Percentiles rank a stretch among this genome's conserved stretches.
Evolutionary conservation across 64 coral and sea anemone genomes (phyloP).

Genomic region (Pachyseris speciosa): DNA sequence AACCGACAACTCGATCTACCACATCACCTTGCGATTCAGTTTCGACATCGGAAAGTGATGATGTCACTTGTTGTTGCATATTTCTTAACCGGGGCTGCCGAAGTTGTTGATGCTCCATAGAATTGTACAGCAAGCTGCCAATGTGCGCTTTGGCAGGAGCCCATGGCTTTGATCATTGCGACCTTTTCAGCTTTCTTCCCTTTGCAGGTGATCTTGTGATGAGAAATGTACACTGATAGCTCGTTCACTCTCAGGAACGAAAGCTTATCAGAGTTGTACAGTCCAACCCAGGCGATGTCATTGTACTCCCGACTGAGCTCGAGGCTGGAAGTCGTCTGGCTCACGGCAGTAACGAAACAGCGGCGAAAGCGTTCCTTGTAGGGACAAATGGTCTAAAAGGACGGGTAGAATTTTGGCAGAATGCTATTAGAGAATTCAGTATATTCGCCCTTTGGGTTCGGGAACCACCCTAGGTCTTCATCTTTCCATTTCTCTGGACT

Average conservation of each 20-base stretch:
- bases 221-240: slow-evolving; percentile 38
- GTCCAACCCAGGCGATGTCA: slow-evolving; percentile 46
- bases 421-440: too few species aligned
- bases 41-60: slow-evolving; percentile 20
- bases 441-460: too few species aligned
- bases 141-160: slow-evolving; percentile 11
- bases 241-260: slow-evolving; percentile 49
- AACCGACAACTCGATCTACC: slow-evolving; percentile 47
- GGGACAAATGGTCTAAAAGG: too few species aligned
- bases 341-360: too few species aligned
- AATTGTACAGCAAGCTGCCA: slow-evolving; percentile 13
- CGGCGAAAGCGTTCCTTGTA: too few species aligned
- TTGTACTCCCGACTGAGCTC: slow-evolving; percentile 32
- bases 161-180: too few species aligned
- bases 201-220: slow-evolving; percentile 54
- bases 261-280: slow-evolving; percentile 55
- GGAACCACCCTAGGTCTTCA: too few species aligned
- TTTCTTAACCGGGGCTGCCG: slow-evolving; percentile 16
- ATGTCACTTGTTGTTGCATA: slow-evolving; percentile 56
- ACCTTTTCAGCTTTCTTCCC: slow-evolving; percentile 40
- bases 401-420: too few species aligned
- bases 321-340: too few species aligned
- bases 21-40: slow-evolving; percentile 43
- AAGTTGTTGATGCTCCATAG: slow-evolving; percentile 29
- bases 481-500: too few species aligned